A percentile compares a stretch with the other conserved stretches of the same genome.
phyloP scores from a whole-genome alignment of 2,113 vertebrate genomes.

The Lophius piscatorius region DNA sequence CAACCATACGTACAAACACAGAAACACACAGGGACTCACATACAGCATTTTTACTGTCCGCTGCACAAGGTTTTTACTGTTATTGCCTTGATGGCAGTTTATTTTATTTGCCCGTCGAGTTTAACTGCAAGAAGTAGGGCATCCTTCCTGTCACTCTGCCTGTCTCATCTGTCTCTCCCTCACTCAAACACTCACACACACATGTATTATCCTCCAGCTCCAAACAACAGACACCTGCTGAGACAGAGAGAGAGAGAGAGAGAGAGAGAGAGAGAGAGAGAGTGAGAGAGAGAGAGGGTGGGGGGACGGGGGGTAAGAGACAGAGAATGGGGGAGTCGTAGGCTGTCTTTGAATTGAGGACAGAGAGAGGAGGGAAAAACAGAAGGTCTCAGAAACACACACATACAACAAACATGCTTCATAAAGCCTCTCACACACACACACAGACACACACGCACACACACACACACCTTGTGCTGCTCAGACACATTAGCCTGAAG shows the following conservation, averaged over 20 bases:
- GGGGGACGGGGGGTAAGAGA: too few species aligned
- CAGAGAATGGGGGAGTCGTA: background rate
- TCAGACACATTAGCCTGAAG: constrained; percentile 57
- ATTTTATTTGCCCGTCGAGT: constrained; percentile 54
- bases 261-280: background rate
- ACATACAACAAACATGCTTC: constrained; percentile 36
- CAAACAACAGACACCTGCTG: constrained; percentile 73
- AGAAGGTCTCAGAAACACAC: constrained; percentile 34
- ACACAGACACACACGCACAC: background rate
- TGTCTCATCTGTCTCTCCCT: background rate
- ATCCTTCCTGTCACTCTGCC: constrained; percentile 28
- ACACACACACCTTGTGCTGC: constrained; percentile 13
- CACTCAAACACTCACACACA: constrained; percentile 48
- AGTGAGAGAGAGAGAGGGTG: too few species aligned
- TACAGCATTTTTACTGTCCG: constrained; percentile 19
- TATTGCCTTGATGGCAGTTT: constrained; percentile 58
- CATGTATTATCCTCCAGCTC: constrained; percentile 59
- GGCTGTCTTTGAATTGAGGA: constrained; percentile 55
- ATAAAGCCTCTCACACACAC: background rate
- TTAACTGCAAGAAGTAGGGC: constrained; percentile 70
- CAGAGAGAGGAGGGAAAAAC: constrained; percentile 42
- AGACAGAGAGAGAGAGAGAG: constrained; percentile 39
- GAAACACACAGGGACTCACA: constrained; percentile 2
- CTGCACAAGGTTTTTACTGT: constrained; percentile 48
- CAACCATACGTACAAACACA: constrained; percentile 10